phyloP scores from a whole-genome alignment of 2,797 vertebrate genomes.

The Megalops cyprinoides region DNA sequence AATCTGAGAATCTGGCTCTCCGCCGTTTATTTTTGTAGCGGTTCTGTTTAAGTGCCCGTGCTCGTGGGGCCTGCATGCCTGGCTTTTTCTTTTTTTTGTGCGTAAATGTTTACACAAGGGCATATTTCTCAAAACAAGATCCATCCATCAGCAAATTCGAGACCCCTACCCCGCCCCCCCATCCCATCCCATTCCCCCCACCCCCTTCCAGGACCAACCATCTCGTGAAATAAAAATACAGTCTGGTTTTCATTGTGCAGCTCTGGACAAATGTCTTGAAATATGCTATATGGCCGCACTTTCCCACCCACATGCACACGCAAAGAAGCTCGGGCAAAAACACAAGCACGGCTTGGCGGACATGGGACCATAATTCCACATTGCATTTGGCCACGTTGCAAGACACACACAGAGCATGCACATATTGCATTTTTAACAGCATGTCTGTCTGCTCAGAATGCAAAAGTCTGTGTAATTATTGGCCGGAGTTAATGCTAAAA shows the following conservation, averaged over 20 bases:
- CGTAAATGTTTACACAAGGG: slow-evolving; percentile 39
- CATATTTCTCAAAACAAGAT: slow-evolving; percentile 32
- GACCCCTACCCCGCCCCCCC: not conserved
- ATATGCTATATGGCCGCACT: not conserved
- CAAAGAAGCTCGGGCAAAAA: not conserved
- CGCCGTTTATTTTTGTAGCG: slow-evolving; percentile 46
- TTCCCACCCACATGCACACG: not conserved
- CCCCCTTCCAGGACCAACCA: slow-evolving; percentile 5
- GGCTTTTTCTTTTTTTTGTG: slow-evolving; percentile 33
- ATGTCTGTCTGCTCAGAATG: not conserved
- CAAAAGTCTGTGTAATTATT: not conserved
- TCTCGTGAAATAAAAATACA: slow-evolving; percentile 23
- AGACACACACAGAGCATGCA: not conserved
- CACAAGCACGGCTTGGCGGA: not conserved
- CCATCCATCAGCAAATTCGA: slow-evolving; percentile 27
- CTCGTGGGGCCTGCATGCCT: slow-evolving; percentile 35
- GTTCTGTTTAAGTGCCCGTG: slow-evolving; percentile 37
- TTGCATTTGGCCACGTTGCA: not conserved
- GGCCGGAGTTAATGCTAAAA: not conserved
- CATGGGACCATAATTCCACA: not conserved
- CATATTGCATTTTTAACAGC: not conserved
- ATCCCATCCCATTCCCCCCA: too few species aligned
- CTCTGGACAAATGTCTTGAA: slow-evolving; percentile 25
- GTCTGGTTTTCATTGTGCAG: slow-evolving; percentile 31
- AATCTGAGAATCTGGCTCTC: slow-evolving; percentile 9